phyloP scores from a whole-genome alignment of 2,888 invertebrate genomes.

The Chaetoderma sp. region DNA sequence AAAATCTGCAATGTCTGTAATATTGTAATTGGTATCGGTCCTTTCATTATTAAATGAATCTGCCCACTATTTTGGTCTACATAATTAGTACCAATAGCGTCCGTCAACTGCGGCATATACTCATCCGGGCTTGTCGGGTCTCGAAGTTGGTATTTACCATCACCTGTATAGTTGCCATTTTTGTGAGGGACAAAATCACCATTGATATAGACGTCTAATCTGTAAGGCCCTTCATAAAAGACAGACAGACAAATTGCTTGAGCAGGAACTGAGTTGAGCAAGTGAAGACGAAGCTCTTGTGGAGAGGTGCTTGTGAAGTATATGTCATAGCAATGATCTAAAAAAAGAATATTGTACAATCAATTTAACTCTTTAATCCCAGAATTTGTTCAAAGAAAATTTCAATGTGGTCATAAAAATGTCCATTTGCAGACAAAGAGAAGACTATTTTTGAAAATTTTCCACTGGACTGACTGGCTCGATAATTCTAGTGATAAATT shows the following conservation, averaged over 20 bases:
- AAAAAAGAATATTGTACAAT: too few species aligned
- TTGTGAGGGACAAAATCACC: constrained; percentile 39
- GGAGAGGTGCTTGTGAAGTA: constrained; percentile 60
- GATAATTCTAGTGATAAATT: too few species aligned
- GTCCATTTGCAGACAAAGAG: too few species aligned
- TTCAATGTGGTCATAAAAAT: too few species aligned
- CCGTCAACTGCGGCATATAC: constrained; percentile 42
- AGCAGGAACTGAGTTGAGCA: constrained; percentile 44
- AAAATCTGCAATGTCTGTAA: too few species aligned
- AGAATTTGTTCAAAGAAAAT: too few species aligned
- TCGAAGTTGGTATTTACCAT: background rate
- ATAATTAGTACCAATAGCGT: constrained; percentile 52
- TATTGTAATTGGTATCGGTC: constrained; percentile 34
- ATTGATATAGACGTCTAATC: constrained; percentile 50
- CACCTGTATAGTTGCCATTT: constrained; percentile 36
- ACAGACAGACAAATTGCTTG: constrained; percentile 48
- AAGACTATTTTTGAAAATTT: too few species aligned
- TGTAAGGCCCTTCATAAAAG: constrained; percentile 48
- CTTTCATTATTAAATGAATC: constrained; percentile 48
- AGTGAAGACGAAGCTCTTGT: constrained; percentile 47
- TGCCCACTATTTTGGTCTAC: constrained; percentile 42
- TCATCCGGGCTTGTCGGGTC: constrained; percentile 5
- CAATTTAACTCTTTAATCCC: too few species aligned
- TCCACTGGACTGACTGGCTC: too few species aligned
- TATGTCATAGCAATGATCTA: constrained; percentile 52